Conservation (phyloP, 2,888 invertebrate species). For the Dioctria rufipes region DNA sequence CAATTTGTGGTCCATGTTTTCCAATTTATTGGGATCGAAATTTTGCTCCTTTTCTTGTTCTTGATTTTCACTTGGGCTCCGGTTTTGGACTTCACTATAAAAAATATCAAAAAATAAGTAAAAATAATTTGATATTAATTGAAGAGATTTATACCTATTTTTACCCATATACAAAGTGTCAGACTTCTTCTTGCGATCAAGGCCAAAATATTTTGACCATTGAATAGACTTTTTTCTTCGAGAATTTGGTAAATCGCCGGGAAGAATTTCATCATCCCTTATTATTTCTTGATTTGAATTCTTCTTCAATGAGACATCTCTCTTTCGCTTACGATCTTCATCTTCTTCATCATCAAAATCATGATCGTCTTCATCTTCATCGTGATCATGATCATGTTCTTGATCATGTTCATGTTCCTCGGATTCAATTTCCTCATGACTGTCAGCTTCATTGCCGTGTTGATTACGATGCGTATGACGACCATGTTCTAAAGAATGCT, state of each 20-base stretch:
- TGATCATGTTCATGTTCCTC: slow-evolving; percentile 65
- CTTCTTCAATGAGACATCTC: slow-evolving; percentile 63
- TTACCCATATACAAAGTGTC: slow-evolving; percentile 67
- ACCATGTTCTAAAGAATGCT: slow-evolving; percentile 63
- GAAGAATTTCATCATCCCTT: slow-evolving; percentile 63
- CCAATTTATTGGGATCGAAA: slow-evolving; percentile 75
- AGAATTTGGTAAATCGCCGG: slow-evolving; percentile 74
- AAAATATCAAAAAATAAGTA: background rate
- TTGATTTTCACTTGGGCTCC: slow-evolving; percentile 61
- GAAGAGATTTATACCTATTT: slow-evolving; percentile 64
- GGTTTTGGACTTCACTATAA: slow-evolving; percentile 65
- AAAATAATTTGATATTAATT: background rate
- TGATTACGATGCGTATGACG: slow-evolving; percentile 67
- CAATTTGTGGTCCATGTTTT: slow-evolving; percentile 81
- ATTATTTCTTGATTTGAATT: slow-evolving; percentile 63
- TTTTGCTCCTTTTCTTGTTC: slow-evolving; percentile 66
- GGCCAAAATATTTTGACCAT: slow-evolving; percentile 91
- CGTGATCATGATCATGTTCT: slow-evolving; percentile 65
- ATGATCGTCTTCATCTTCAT: slow-evolving; percentile 68
- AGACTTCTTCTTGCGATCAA: slow-evolving; percentile 83
- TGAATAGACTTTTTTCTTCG: slow-evolving; percentile 85
- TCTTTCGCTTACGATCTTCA: slow-evolving; percentile 71
- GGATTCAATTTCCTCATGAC: slow-evolving; percentile 64
- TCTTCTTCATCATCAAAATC: slow-evolving; percentile 67
- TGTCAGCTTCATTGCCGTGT: slow-evolving; percentile 64